Evolutionary conservation across 1,140 invertebrate species (phyloP).

Genomic region (Drosophila ogumai): DNA sequence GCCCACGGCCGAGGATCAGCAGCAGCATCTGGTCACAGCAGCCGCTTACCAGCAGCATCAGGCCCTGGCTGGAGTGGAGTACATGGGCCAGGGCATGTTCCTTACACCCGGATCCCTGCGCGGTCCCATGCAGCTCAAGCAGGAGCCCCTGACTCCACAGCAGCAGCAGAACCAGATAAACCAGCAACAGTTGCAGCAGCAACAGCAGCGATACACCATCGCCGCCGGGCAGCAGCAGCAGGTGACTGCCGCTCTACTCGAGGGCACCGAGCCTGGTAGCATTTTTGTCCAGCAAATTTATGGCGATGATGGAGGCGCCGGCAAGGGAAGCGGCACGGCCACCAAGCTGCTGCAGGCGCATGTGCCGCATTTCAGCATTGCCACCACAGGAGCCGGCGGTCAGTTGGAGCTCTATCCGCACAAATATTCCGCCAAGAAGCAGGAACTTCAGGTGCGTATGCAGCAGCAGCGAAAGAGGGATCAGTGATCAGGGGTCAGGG

Average conservation of each 20-base stretch:
- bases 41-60: slow-evolving; percentile 72
- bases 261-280: slow-evolving; percentile 70
- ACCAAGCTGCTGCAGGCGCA: slow-evolving; percentile 77
- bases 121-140: slow-evolving; percentile 68
- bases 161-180: slow-evolving; percentile 44
- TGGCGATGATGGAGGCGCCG: slow-evolving; percentile 63
- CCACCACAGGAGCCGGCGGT: slow-evolving; percentile 50
- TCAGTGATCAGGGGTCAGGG: neutral
- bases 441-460: slow-evolving; percentile 84
- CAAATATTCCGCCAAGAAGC: slow-evolving; percentile 82
- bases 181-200: slow-evolving; percentile 59
- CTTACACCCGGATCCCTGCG: slow-evolving; percentile 66
- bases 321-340: slow-evolving; percentile 44
- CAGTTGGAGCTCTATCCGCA: slow-evolving; percentile 79
- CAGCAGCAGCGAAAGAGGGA: slow-evolving; percentile 4
- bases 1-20: slow-evolving; percentile 26
- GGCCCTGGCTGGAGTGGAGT: slow-evolving; percentile 60
- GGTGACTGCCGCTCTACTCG: slow-evolving; percentile 57
- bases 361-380: slow-evolving; percentile 79
- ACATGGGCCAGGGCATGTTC: slow-evolving; percentile 83
- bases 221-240: slow-evolving; percentile 64
- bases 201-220: slow-evolving; percentile 59
- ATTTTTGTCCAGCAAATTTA: slow-evolving; percentile 80
- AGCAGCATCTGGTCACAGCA: slow-evolving; percentile 60
- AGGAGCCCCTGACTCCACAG: slow-evolving; percentile 66